Conservation (phyloP, 2,888 invertebrate genomes). For the Caenorhabditis sp. region DNA sequence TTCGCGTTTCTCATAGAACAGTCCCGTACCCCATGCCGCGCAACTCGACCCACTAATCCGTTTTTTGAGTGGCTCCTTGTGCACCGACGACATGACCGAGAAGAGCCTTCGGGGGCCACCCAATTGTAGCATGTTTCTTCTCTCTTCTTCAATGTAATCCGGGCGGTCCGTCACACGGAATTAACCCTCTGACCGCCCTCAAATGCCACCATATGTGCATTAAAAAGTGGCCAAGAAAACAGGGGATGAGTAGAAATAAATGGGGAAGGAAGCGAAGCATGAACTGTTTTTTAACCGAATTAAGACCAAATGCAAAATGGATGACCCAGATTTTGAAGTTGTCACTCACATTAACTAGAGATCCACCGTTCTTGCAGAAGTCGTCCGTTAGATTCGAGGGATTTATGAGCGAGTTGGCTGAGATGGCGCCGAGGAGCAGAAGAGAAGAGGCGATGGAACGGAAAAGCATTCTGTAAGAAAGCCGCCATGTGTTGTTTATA, state of each 20-base stretch:
- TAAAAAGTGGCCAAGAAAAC: constrained; percentile 22
- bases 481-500: constrained; percentile 58
- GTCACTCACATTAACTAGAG: constrained; percentile 67
- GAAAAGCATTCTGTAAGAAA: constrained; percentile 56
- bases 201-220: constrained; percentile 59
- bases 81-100: constrained; percentile 55
- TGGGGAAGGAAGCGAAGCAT: constrained; percentile 40
- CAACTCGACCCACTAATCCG: constrained; percentile 64
- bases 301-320: constrained; percentile 19
- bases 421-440: constrained; percentile 32
- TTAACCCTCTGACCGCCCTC: constrained; percentile 40
- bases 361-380: constrained; percentile 71
- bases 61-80: constrained; percentile 63
- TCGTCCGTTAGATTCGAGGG: constrained; percentile 63
- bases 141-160: constrained; percentile 48
- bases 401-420: constrained; percentile 57
- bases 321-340: constrained; percentile 53
- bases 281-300: constrained; percentile 47
- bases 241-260: constrained; percentile 39
- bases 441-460: constrained; percentile 30
- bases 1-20: constrained; percentile 38
- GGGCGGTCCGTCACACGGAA: constrained; percentile 56
- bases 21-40: constrained; percentile 49
- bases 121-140: constrained; percentile 60
- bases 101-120: constrained; percentile 45